Evolutionary conservation across 2,797 vertebrate genomes (phyloP).

Genomic region (Chaetodon trifasciatus): DNA sequence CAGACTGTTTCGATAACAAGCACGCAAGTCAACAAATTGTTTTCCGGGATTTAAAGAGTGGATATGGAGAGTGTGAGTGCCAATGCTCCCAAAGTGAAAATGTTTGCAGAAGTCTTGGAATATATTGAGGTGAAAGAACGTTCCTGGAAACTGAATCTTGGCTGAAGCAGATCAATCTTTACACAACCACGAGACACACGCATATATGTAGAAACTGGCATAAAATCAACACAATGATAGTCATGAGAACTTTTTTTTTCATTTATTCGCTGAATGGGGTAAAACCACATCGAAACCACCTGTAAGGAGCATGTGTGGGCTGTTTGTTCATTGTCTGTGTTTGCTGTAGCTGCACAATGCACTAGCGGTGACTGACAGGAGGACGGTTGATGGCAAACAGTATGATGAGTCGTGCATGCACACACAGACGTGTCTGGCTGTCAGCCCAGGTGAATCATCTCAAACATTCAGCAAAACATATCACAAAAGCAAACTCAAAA

Average conservation of each 20-base stretch:
- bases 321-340: conserved; percentile 29
- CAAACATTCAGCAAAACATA: conserved; percentile 22
- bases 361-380: conserved; percentile 35
- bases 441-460: conserved; percentile 30
- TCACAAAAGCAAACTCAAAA: conserved; percentile 30
- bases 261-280: background rate
- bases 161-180: conserved; percentile 11
- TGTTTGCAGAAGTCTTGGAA: conserved; percentile 39
- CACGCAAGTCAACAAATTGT: background rate
- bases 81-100: conserved; percentile 26
- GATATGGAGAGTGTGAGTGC: conserved; percentile 13
- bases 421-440: conserved; percentile 24
- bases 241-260: background rate
- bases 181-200: background rate
- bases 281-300: conserved; percentile 9
- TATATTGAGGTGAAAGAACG: conserved; percentile 48
- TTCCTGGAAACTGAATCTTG: conserved; percentile 42
- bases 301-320: conserved; percentile 3
- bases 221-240: conserved; percentile 11
- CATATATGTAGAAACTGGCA: conserved; percentile 21
- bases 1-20: background rate
- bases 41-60: conserved; percentile 10
- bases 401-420: background rate
- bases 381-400: conserved; percentile 35
- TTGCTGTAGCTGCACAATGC: conserved; percentile 15